phyloP scores from a whole-genome alignment of 2,113 vertebrate species.

The Epinephelus fuscoguttatus region DNA sequence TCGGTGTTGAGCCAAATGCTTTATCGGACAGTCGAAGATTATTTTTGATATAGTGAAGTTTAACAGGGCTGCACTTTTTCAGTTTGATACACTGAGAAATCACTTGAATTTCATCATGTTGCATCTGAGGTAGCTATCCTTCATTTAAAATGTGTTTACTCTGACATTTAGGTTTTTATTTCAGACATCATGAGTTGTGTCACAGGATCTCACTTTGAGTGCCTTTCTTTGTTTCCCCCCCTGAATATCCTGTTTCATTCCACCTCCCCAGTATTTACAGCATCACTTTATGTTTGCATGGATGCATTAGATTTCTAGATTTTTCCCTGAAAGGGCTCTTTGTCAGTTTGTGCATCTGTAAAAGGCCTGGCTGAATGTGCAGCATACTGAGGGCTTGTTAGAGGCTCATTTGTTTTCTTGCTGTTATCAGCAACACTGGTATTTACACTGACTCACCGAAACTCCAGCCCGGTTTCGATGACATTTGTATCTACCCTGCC shows the following conservation, averaged over 20 bases:
- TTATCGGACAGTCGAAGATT: conserved; percentile 22
- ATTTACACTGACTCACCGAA: conserved; percentile 85
- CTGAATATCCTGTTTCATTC: conserved; percentile 31
- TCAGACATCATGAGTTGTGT: background rate
- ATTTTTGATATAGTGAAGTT: background rate
- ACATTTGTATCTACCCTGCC: conserved; percentile 79
- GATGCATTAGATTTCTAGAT: conserved; percentile 54
- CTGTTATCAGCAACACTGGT: conserved; percentile 78
- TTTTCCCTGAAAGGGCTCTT: conserved; percentile 51
- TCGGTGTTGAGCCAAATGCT: conserved; percentile 31
- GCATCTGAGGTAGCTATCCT: background rate
- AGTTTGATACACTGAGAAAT: background rate
- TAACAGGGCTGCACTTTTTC: background rate
- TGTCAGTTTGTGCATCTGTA: conserved; percentile 44
- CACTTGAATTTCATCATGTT: background rate
- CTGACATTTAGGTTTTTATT: background rate
- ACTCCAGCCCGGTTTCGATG: conserved; percentile 81
- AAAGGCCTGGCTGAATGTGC: conserved; percentile 31
- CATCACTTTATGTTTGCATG: conserved; percentile 59
- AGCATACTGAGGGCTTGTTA: conserved; percentile 46
- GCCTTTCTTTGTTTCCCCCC: conserved; percentile 7
- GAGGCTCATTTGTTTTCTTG: conserved; percentile 33
- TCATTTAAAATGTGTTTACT: background rate
- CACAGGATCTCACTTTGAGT: conserved; percentile 6
- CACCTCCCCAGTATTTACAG: conserved; percentile 11